phyloP scores from a whole-genome alignment of 2,888 invertebrate genomes.

The Hermodice carunculata region DNA sequence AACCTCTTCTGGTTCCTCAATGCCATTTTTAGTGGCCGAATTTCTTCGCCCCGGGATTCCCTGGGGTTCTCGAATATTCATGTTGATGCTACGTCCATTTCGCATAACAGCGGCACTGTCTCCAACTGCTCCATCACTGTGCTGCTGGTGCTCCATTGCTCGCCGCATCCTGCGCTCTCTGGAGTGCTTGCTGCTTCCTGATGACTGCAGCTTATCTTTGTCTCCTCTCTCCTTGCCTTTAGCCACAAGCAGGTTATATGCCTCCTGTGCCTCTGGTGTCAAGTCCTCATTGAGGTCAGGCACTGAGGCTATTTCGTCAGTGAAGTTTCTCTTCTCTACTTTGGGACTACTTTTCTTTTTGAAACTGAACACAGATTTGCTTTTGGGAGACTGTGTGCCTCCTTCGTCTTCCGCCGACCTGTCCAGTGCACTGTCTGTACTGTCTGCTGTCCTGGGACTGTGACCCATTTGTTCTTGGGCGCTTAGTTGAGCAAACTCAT shows the following conservation, averaged over 20 bases:
- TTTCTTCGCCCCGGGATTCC: slow-evolving; percentile 50
- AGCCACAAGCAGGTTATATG: slow-evolving; percentile 93
- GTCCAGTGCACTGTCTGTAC: not conserved
- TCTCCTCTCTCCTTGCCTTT: slow-evolving; percentile 65
- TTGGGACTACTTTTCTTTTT: slow-evolving; percentile 1
- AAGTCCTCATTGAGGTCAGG: slow-evolving; percentile 17
- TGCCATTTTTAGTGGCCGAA: slow-evolving; percentile 56
- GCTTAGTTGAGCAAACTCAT: slow-evolving; percentile 79
- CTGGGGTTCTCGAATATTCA: slow-evolving; percentile 59
- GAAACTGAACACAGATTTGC: slow-evolving; percentile 2
- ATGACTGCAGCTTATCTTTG: slow-evolving; percentile 10
- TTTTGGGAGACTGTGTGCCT: slow-evolving; percentile 25
- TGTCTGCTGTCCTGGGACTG: not conserved
- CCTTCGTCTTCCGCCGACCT: not conserved
- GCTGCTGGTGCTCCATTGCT: slow-evolving; percentile 57
- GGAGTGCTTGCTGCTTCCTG: slow-evolving; percentile 15
- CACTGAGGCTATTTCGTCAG: slow-evolving; percentile 13
- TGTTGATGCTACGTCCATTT: slow-evolving; percentile 37
- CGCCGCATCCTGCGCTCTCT: slow-evolving; percentile 58
- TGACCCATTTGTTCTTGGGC: slow-evolving; percentile 1
- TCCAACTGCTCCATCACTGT: slow-evolving; percentile 37
- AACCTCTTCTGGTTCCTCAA: slow-evolving; percentile 66
- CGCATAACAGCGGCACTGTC: slow-evolving; percentile 35
- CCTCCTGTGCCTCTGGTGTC: slow-evolving; percentile 88
- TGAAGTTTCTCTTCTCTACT: slow-evolving; percentile 4